Base-by-base conservation (phyloP, 2,113 vertebrate species). In the Elephas maximus region DNA sequence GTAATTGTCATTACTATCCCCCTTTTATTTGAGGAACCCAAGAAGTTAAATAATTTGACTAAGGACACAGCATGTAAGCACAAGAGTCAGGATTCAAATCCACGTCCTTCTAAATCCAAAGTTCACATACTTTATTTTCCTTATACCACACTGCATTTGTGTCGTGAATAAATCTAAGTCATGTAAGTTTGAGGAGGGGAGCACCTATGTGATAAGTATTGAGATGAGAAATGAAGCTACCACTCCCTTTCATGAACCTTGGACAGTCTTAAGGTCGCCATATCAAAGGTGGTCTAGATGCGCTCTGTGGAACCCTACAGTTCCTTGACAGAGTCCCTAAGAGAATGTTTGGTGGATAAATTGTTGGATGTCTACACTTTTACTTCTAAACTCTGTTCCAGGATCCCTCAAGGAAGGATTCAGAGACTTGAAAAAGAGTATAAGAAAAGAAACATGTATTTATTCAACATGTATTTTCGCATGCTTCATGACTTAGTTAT, bases 31-130 rank as follows among this genome's bases (percentile, higher is more conserved):
- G 71, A 92, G 24, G 53, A 93, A 88, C 62, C 14, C 23, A 41
- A 62, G 53, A 80, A 62, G 15, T 74, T 85, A 82, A 87, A 89
- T 77, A n/a, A n/a, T 93, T 89, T 94, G 81, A 63, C 57, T 37
- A 84, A 88, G 44, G 63, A 76, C 15, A 57, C 82, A 53, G 45
- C 48, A 73, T 53, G 74, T 82, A 67, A 95, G 73, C 69, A 83
- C 57, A 78, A 74, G 17, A 45, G 5, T 88, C 67, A 60, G 71
- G 53, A 83, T 84, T 62, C 44, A 76, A 88, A 83, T 60, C 37
- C 48, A 33, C 84, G 2, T 73, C 63, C 73, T 93, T 79, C 86
- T 93, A 44, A 93, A 93, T 53, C 63, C 11, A 53, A 65, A 79
- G n/a, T 84, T 85, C 7, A n/a, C 62, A 62, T 10, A 10, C 60